A percentile compares a stretch with the other conserved stretches of the same genome.
Conservation (phyloP, 2,113 vertebrate species). For the Formicarius rufipectus region DNA sequence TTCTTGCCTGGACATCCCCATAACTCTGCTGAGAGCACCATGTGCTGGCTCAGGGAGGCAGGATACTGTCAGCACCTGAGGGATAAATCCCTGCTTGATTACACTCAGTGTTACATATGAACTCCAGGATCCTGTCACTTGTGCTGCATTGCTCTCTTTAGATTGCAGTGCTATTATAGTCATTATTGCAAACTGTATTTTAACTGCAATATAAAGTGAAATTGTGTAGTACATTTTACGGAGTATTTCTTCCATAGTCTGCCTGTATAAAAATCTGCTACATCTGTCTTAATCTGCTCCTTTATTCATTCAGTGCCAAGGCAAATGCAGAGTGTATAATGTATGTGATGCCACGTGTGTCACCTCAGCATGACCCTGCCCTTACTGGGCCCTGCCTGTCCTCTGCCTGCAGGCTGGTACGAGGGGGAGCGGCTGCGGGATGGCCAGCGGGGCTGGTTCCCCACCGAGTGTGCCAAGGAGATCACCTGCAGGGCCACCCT, state of each 20-base stretch:
- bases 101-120: neutral
- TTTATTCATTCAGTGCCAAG: fast-evolving
- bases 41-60: neutral
- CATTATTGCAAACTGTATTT: neutral
- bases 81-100: neutral
- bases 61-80: neutral
- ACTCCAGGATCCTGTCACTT: neutral
- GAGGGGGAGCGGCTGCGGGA: conserved; percentile 93
- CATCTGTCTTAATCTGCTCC: fast-evolving
- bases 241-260: neutral
- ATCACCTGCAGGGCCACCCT: conserved; percentile 92
- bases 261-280: neutral
- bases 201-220: neutral
- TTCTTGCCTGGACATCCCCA: neutral
- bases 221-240: neutral
- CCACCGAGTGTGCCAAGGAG: conserved; percentile 84
- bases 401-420: conserved; percentile 84
- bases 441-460: conserved; percentile 92
- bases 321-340: fast-evolving
- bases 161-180: neutral
- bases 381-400: too few species aligned
- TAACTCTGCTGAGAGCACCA: fast-evolving
- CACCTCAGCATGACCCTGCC: too few species aligned
- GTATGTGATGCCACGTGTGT: fast-evolving
- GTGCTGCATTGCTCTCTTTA: neutral